Base-by-base conservation (phyloP, 2,113 vertebrate genomes). In the Ophiodon elongatus region DNA sequence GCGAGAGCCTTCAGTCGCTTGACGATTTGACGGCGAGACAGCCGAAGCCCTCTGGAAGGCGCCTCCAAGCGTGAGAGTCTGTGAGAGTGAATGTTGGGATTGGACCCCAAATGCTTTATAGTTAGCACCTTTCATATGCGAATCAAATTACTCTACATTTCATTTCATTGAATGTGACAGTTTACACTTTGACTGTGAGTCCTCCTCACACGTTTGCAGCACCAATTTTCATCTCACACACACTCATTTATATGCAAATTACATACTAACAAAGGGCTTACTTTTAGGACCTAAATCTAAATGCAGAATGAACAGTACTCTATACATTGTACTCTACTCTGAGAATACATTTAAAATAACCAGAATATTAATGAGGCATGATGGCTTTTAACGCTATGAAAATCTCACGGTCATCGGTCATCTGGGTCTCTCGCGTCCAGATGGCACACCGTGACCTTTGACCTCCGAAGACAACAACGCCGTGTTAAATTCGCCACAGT, bases 391-490 rank as follows among this genome's bases (percentile, higher is more conserved):
- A 52, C 33, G 21, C 11, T 23, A 4, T 25, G 6, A 4, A 68
- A 25, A 59, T 19, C 1, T 25, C 13, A 31, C 17, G 33, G 25
- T 45, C 4, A 35, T 37, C 17, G 25, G 25, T 45, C 4, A 35
- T 37, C 17, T 19, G 21, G 2, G 8, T 43, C 23, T 35, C 11
- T 39, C 17, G 3, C 45, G n/a, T 68, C 72, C 29, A 37, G 52
- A 31, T 29, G 23, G 31, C n/a, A 17, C 9, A 19, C 7, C 29
- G 14, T 14, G 43, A 70, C 39, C 14, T 45, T 8, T 76, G 41
- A 72, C 67, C 7, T 47, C 45, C 72, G n/a, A 29, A 59, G 29
- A 78, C 19, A 52, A 75, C 23, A 56, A 31, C 47, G 33, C 29
- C 1, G 21, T 56, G 39, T 17, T 56, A 29, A 8, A 59, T 50